Base-by-base conservation (phyloP, 2,888 invertebrate genomes). In the Parelbella ahira region DNA sequence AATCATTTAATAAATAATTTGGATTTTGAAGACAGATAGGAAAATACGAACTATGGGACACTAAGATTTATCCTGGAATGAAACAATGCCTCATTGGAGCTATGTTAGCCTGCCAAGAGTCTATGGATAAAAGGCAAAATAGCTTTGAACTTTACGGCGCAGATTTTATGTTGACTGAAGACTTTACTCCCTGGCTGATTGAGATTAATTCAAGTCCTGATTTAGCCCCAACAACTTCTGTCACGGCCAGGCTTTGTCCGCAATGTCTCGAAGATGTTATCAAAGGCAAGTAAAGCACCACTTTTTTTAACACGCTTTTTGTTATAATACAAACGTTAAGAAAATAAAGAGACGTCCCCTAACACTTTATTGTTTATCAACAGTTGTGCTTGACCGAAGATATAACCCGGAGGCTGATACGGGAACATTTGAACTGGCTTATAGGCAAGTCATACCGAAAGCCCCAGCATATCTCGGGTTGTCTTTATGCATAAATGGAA, bases 121-220 rank as follows among this genome's bases (percentile, higher is more conserved):
- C 92, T 4, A 94, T 95, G 93, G 94, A 94, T 60, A 89, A 94
- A 23, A 79, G 93, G 34, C 87, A 83, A 59, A 95, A 96, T 56
- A 96, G 96, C 37, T 98, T 97, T 79, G 97, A 97, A 76, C 78
- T 98, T 10, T 98, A 97, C 59, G 98, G 98, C 7, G 97, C 97
- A 0, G 98, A 98, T 77, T 98, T 98, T 66, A 96, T 98, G 94
- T 82, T 98, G 44, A 93, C 94, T 28, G 94, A 96, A 43, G 93
- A 94, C 60, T 94, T 93, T 57, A 91, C 92, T 15, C 97, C 97
- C 0, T 97, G 97, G 97, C 88, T 98, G 1, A 94, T 98, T 53
- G 98, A 98, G 79, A 97, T 98, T 52, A 98, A 98, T 73, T 95
- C 96, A 4, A 95, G 96, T 76, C 97, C 98, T 0, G 95, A 97